Evolutionary conservation across 2,113 vertebrate genomes (phyloP).

Genomic region (Otolemur garnettii): DNA sequence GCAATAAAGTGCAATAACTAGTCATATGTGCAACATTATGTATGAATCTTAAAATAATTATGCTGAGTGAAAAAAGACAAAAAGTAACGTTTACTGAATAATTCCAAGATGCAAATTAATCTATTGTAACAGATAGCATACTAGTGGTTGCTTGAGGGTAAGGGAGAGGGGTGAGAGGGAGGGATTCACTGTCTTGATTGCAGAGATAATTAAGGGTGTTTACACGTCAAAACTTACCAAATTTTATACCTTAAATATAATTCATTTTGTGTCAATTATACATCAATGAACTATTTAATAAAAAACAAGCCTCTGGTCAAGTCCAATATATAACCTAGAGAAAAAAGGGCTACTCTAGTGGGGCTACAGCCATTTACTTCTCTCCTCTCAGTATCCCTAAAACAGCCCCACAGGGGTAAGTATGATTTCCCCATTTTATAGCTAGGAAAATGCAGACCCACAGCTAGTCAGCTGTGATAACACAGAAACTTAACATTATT

Average conservation of each 20-base stretch:
- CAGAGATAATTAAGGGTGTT: neutral
- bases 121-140: neutral
- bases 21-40: neutral
- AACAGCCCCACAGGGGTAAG: neutral
- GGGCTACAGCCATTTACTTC: neutral
- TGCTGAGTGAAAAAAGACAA: neutral
- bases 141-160: neutral
- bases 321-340: neutral
- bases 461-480: neutral
- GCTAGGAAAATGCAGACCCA: neutral
- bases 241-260: neutral
- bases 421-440: constrained; percentile 1
- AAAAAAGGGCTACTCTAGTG: neutral
- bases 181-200: neutral
- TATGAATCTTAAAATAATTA: constrained; percentile 4
- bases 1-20: constrained; percentile 3
- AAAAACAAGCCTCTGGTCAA: neutral
- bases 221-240: constrained; percentile 17
- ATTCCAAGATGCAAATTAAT: neutral
- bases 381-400: neutral
- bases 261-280: constrained; percentile 8
- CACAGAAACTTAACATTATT: neutral
- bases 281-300: constrained; percentile 37
- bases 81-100: neutral
- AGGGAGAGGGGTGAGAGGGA: neutral